These are phyloP conservation scores for Lasiurus cinereus DNA, from an alignment of 2,113 vertebrate species.

Conservation along the genomic window DNA sequence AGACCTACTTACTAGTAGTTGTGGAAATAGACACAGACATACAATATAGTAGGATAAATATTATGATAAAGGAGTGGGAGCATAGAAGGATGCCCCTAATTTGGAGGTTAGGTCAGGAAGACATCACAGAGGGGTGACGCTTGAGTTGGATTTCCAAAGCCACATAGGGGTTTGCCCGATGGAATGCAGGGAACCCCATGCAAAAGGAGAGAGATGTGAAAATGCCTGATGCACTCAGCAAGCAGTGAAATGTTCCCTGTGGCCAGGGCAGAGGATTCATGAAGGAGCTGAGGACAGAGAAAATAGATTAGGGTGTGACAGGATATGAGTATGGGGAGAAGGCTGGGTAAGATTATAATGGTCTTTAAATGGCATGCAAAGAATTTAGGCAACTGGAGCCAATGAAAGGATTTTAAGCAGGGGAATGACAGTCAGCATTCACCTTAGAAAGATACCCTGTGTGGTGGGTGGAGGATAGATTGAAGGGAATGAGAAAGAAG, in stretches of 20 bases:
- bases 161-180: not conserved
- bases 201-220: not conserved
- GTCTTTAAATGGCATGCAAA: not conserved
- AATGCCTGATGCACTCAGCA: not conserved
- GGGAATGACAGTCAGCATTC: not conserved
- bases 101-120: not conserved
- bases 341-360: not conserved
- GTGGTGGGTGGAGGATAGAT: not conserved
- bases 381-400: not conserved
- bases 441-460: not conserved
- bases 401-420: not conserved
- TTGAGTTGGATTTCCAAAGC: not conserved
- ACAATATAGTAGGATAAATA: not conserved
- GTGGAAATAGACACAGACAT: not conserved
- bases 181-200: not conserved
- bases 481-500: not conserved
- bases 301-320: not conserved
- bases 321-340: not conserved
- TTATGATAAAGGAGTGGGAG: not conserved
- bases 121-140: not conserved
- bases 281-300: not conserved
- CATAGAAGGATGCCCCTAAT: not conserved
- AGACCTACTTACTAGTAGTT: not conserved
- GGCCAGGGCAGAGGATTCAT: not conserved
- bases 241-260: not conserved